These are phyloP conservation scores for Diorhabda carinulata DNA, from an alignment of 1,140 invertebrate species.

Conservation along the genomic window DNA sequence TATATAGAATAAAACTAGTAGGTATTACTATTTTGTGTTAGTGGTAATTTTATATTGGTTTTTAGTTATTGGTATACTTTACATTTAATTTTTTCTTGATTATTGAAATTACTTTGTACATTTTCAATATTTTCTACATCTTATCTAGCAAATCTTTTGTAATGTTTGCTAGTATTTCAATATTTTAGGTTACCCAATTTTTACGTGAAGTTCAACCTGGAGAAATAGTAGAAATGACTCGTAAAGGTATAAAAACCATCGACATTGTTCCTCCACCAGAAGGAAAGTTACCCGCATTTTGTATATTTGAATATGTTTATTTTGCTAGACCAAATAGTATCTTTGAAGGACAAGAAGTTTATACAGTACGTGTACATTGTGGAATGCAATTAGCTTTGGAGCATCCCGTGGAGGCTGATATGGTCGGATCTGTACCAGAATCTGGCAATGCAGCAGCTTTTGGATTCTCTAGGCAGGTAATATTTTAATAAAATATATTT, in stretches of 20 bases:
- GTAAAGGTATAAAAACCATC: slow-evolving; percentile 77
- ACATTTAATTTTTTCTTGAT: no score
- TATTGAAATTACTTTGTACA: no score
- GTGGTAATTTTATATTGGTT: no score
- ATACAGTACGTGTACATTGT: slow-evolving; percentile 89
- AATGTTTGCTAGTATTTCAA: no score
- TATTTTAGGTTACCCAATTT: slow-evolving; percentile 67
- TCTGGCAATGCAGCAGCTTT: slow-evolving; percentile 93
- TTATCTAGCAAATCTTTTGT: no score
- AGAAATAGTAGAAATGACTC: slow-evolving; percentile 90
- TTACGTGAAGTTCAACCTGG: slow-evolving; percentile 84
- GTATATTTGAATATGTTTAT: slow-evolving; percentile 99
- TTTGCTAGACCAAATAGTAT: slow-evolving; percentile 92
- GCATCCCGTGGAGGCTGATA: slow-evolving; percentile 83
- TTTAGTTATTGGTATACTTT: no score
- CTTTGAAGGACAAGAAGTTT: slow-evolving; percentile 93
- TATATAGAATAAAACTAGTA: neutral
- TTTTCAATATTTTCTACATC: no score
- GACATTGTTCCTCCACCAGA: slow-evolving; percentile 75
- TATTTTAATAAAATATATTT: neutral
- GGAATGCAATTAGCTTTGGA: slow-evolving; percentile 86
- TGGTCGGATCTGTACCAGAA: slow-evolving; percentile 95
- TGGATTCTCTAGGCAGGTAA: slow-evolving; percentile 81
- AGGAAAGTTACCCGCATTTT: slow-evolving; percentile 77
- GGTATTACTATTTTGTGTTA: no score